A percentile compares a stretch with the other conserved stretches of the same genome.
phyloP scores from a whole-genome alignment of 2,113 vertebrate species.

The Donacobius atricapilla region DNA sequence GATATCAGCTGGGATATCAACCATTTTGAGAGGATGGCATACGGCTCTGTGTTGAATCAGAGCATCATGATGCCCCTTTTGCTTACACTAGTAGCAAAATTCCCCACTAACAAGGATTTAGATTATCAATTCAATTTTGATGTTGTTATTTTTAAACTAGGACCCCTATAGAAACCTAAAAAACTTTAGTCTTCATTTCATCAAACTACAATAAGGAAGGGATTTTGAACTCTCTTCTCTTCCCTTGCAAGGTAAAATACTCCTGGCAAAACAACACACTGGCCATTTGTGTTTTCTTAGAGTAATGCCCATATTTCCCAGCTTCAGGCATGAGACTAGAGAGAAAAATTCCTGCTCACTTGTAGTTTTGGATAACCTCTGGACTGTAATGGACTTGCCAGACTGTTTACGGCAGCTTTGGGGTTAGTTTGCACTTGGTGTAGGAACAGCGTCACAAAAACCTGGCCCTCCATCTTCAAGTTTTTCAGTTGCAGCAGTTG shows the following conservation, averaged over 20 bases:
- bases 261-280: neutral
- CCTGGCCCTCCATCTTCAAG: neutral
- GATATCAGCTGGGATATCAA: neutral
- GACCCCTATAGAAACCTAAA: neutral
- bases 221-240: neutral
- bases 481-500: neutral
- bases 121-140: neutral
- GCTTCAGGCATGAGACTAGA: neutral
- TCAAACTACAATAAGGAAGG: neutral
- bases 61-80: neutral
- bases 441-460: neutral
- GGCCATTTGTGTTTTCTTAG: neutral
- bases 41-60: neutral
- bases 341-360: neutral
- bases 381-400: neutral
- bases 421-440: neutral
- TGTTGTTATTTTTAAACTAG: neutral
- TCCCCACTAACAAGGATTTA: neutral
- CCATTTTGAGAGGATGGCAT: neutral
- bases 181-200: neutral
- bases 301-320: neutral
- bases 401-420: constrained; percentile 13
- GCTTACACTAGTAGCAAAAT: neutral
- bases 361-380: constrained; percentile 4
- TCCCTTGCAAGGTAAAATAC: neutral